A percentile compares a stretch with the other conserved stretches of the same genome.
These are phyloP conservation scores for Nibea albiflora DNA, from an alignment of 2,113 vertebrate genomes.

Conservation along the genomic window DNA sequence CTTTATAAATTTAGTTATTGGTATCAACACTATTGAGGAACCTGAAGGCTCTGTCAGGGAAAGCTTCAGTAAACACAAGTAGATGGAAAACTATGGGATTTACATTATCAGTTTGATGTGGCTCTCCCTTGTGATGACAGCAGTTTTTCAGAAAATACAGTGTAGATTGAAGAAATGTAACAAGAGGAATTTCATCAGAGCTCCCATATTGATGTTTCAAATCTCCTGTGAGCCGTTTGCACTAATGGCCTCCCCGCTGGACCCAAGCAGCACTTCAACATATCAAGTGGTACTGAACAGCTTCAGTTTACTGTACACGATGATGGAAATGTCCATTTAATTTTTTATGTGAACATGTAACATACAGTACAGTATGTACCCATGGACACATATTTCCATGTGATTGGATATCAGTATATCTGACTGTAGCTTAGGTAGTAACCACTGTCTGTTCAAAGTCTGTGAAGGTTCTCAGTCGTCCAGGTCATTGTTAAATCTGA, in stretches of 20 bases:
- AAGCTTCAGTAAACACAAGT: background rate
- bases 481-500: too few species aligned
- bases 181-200: background rate
- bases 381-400: too few species aligned
- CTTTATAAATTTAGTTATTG: too few species aligned
- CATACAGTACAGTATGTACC: too few species aligned
- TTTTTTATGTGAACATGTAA: too few species aligned
- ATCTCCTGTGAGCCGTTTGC: constrained; percentile 21
- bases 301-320: background rate
- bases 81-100: background rate
- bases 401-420: too few species aligned
- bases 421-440: too few species aligned
- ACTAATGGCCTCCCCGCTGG: constrained; percentile 27
- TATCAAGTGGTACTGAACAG: constrained; percentile 16
- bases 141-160: background rate
- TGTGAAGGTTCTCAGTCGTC: too few species aligned
- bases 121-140: background rate
- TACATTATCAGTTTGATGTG: background rate
- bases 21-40: too few species aligned
- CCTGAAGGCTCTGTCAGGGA: background rate
- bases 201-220: constrained; percentile 13
- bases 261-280: constrained; percentile 16
- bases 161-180: background rate
- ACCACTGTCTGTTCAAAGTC: too few species aligned
- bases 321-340: background rate